A percentile compares a stretch with the other conserved stretches of the same genome.
Conservation (phyloP, 2,113 vertebrate species). For the Chloebia gouldiae region DNA sequence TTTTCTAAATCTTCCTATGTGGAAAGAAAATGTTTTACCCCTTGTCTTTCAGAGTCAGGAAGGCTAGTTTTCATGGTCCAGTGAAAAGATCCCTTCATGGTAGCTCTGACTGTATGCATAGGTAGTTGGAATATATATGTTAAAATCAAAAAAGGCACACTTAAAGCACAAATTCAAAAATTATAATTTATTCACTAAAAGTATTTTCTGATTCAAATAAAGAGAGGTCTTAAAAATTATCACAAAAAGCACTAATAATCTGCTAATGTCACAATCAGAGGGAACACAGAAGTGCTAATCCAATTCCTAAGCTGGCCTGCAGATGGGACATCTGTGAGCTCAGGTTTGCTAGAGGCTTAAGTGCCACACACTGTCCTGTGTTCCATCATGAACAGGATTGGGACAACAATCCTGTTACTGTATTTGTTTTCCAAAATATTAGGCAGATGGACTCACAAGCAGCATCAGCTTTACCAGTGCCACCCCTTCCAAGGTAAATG, state of each 20-base stretch:
- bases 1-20: background rate
- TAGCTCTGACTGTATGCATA: background rate
- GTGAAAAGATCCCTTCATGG: background rate
- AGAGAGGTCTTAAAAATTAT: background rate
- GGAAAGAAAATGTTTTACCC: background rate
- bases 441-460: background rate
- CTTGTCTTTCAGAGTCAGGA: background rate
- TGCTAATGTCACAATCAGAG: background rate
- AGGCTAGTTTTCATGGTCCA: background rate
- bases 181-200: background rate
- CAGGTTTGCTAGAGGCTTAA: background rate
- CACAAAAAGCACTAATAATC: background rate
- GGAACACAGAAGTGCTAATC: background rate
- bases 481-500: background rate
- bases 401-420: background rate
- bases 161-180: background rate
- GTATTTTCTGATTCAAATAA: background rate
- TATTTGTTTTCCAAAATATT: background rate
- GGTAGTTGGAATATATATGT: background rate
- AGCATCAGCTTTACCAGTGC: background rate
- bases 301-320: background rate
- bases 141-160: background rate
- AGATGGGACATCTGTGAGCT: background rate
- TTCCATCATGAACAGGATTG: background rate
- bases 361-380: background rate